Percentiles rank a stretch among this genome's conserved stretches.
Conservation (phyloP, 2,888 invertebrate species). For the Zhuqinia jingwanae region DNA sequence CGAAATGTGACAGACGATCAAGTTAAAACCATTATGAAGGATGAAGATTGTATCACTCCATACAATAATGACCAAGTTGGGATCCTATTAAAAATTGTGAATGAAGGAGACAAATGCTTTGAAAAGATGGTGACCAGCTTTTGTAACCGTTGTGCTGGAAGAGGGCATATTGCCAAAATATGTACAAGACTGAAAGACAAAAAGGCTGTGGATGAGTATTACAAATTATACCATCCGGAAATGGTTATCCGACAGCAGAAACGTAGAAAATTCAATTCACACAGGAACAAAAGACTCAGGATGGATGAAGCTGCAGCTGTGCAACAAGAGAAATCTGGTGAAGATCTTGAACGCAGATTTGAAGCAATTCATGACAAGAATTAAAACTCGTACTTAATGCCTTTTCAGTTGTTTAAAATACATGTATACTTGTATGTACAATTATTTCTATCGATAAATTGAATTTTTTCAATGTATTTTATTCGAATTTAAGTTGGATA, state of each 20-base stretch:
- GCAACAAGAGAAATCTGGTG: background rate
- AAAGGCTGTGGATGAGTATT: conserved; percentile 20
- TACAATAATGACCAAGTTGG: conserved; percentile 18
- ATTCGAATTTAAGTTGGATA: no score
- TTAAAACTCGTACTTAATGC: no score
- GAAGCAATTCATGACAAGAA: background rate
- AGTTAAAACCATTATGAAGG: background rate
- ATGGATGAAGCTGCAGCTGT: background rate
- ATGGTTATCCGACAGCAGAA: background rate
- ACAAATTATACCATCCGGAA: conserved; percentile 28
- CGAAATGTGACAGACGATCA: background rate
- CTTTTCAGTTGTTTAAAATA: no score
- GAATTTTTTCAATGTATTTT: no score
- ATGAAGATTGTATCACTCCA: background rate
- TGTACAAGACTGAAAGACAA: background rate
- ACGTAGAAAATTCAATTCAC: background rate
- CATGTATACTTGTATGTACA: no score
- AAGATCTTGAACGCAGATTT: background rate
- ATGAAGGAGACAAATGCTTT: conserved; percentile 28
- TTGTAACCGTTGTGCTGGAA: conserved; percentile 23
- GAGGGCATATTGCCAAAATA: conserved; percentile 13
- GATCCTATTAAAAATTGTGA: conserved; percentile 1
- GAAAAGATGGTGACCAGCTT: conserved; percentile 6
- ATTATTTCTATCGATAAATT: no score
- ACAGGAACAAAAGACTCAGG: background rate